Percentiles rank a stretch among this genome's conserved stretches.
phyloP scores from a whole-genome alignment of 1,140 invertebrate genomes.

The Hetaerina americana region DNA sequence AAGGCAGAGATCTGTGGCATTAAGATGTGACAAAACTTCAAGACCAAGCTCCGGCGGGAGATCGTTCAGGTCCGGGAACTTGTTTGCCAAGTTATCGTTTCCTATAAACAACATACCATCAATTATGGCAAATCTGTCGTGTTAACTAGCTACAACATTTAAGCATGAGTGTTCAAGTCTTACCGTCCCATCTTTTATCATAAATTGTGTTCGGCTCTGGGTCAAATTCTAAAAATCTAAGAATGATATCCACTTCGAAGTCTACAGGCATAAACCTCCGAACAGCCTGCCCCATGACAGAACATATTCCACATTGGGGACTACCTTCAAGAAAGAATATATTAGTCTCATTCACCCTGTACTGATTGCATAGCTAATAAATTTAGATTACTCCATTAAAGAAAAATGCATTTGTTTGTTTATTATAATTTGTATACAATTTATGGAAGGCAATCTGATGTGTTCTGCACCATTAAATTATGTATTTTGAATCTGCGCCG shows the following conservation, averaged over 20 bases:
- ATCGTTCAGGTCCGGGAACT: slow-evolving; percentile 33
- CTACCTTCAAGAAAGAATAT: too few species aligned
- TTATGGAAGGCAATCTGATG: too few species aligned
- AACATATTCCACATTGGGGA: not conserved
- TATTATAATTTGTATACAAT: too few species aligned
- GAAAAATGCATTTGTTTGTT: too few species aligned
- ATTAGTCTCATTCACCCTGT: too few species aligned
- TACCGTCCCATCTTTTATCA: not conserved
- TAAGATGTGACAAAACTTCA: slow-evolving; percentile 33
- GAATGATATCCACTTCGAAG: slow-evolving; percentile 2
- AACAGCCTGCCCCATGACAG: slow-evolving; percentile 6
- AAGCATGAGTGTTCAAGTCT: not conserved
- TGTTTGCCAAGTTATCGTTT: slow-evolving; percentile 1
- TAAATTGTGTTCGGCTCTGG: slow-evolving; percentile 4
- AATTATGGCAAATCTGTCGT: too few species aligned
- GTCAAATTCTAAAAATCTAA: not conserved
- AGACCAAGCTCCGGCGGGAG: slow-evolving; percentile 37
- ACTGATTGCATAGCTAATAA: too few species aligned
- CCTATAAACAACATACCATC: too few species aligned
- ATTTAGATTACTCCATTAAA: too few species aligned
- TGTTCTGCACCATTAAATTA: too few species aligned
- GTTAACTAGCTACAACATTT: too few species aligned
- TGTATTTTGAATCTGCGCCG: too few species aligned
- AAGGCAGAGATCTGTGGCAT: slow-evolving; percentile 39
- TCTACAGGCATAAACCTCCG: not conserved